Conservation (phyloP, 2,888 invertebrate genomes). For the Diplolepis rosae region DNA sequence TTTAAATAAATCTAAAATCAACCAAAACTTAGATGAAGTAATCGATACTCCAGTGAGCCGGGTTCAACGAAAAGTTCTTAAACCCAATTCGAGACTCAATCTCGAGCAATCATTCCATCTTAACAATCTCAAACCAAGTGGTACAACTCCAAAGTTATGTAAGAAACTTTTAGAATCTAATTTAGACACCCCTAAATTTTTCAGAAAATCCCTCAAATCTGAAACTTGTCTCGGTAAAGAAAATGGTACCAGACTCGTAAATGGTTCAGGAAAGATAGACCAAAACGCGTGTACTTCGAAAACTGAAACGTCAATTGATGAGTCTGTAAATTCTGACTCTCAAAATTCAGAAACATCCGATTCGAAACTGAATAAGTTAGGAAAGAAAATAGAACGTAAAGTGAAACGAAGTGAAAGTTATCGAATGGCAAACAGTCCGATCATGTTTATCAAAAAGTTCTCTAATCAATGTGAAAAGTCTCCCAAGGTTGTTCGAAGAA, state of each 20-base stretch:
- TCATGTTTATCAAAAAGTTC: conserved; percentile 78
- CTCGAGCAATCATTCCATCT: conserved; percentile 58
- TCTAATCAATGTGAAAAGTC: conserved; percentile 55
- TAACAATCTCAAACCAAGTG: conserved; percentile 55
- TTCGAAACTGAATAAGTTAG: background rate
- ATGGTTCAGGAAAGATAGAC: background rate
- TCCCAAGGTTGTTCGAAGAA: conserved; percentile 65
- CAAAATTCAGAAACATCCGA: background rate
- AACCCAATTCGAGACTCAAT: conserved; percentile 50
- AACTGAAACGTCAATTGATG: background rate
- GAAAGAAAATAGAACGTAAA: conserved; percentile 67
- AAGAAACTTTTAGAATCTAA: conserved; percentile 64
- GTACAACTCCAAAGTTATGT: conserved; percentile 66
- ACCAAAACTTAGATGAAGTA: background rate
- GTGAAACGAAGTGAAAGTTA: conserved; percentile 90
- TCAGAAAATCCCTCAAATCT: conserved; percentile 40
- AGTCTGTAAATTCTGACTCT: background rate
- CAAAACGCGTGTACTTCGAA: background rate
- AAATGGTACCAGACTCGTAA: conserved; percentile 9
- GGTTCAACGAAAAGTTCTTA: conserved; percentile 37
- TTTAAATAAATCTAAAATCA: background rate
- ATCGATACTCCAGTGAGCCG: conserved; percentile 40
- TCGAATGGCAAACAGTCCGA: conserved; percentile 85
- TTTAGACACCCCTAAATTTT: conserved; percentile 58
- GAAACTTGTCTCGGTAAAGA: conserved; percentile 35